Percentiles rank a stretch among this genome's conserved stretches.
phyloP scores from a whole-genome alignment of 1,140 invertebrate genomes.

The Tetramorium alpestre region DNA sequence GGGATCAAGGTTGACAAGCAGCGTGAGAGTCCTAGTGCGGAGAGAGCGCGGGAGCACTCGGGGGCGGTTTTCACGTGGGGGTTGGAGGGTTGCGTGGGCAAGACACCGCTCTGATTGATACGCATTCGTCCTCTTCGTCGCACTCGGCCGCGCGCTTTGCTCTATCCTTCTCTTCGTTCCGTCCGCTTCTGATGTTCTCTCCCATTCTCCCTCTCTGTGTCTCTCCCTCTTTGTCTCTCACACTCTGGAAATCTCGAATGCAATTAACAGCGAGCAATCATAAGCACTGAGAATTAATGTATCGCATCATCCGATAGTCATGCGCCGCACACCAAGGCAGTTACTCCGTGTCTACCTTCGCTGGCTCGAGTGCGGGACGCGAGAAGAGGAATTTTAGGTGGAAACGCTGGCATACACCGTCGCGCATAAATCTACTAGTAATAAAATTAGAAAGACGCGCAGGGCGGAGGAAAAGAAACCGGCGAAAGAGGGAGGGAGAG shows the following conservation, averaged over 20 bases:
- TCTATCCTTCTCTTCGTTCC: background rate
- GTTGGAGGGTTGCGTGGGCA: slow-evolving; percentile 70
- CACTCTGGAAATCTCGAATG: slow-evolving; percentile 44
- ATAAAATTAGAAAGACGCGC: slow-evolving; percentile 38
- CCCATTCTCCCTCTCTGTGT: background rate
- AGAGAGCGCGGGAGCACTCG: slow-evolving; percentile 42
- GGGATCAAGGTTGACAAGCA: slow-evolving; percentile 67
- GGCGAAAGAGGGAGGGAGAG: background rate
- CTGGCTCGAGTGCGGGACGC: background rate
- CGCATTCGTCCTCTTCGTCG: slow-evolving; percentile 55
- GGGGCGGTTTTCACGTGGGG: slow-evolving; percentile 57
- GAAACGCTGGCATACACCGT: background rate
- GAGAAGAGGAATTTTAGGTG: background rate
- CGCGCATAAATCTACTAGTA: slow-evolving; percentile 23
- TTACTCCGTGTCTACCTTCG: background rate
- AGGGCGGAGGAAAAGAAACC: background rate
- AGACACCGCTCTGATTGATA: slow-evolving; percentile 81
- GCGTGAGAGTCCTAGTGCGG: slow-evolving; percentile 66
- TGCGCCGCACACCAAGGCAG: background rate
- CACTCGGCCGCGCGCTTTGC: slow-evolving; percentile 1
- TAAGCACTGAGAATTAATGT: slow-evolving; percentile 47
- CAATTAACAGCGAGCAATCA: slow-evolving; percentile 48
- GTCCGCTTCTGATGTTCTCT: background rate
- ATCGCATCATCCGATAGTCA: slow-evolving; percentile 26
- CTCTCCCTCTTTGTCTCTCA: background rate